These are phyloP conservation scores for Paramisgurnus dabryanus DNA, from an alignment of 2,113 vertebrate genomes.

Conservation along the genomic window DNA sequence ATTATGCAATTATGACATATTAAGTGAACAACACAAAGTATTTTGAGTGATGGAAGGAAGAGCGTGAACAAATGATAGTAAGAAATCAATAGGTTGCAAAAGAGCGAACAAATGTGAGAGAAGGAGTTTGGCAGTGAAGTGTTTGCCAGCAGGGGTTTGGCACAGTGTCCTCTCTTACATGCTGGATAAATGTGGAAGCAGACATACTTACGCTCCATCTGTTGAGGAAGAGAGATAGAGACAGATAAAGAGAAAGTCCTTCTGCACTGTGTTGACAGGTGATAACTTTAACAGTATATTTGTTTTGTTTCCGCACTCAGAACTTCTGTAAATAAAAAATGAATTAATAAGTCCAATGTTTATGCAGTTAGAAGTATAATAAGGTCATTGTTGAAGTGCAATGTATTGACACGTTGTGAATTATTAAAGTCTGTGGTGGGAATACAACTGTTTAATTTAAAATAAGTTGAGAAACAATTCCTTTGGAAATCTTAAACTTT, in stretches of 20 bases:
- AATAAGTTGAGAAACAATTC: not conserved
- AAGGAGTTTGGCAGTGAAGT: slow-evolving; percentile 36
- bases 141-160: slow-evolving; percentile 43
- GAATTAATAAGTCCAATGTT: not conserved
- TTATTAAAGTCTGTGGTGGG: not conserved
- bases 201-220: slow-evolving; percentile 45
- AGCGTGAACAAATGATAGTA: slow-evolving; percentile 13
- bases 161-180: slow-evolving; percentile 34
- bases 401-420: too few relatives aligned
- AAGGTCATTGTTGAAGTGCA: too few relatives aligned
- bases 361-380: not conserved
- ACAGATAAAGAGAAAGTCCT: slow-evolving; percentile 26
- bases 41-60: slow-evolving; percentile 27
- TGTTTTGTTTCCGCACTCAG: not conserved
- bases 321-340: not conserved
- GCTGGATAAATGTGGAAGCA: slow-evolving; percentile 48
- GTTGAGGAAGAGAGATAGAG: slow-evolving; percentile 29
- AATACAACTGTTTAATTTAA: not conserved
- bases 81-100: not conserved
- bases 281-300: slow-evolving; percentile 6
- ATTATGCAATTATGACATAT: slow-evolving; percentile 39
- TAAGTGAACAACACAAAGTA: slow-evolving; percentile 23
- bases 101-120: not conserved
- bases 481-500: too few relatives aligned
- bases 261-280: slow-evolving; percentile 28